These are phyloP conservation scores for Setophaga kirtlandii DNA, from an alignment of 2,113 vertebrate species.

Conservation along the genomic window DNA sequence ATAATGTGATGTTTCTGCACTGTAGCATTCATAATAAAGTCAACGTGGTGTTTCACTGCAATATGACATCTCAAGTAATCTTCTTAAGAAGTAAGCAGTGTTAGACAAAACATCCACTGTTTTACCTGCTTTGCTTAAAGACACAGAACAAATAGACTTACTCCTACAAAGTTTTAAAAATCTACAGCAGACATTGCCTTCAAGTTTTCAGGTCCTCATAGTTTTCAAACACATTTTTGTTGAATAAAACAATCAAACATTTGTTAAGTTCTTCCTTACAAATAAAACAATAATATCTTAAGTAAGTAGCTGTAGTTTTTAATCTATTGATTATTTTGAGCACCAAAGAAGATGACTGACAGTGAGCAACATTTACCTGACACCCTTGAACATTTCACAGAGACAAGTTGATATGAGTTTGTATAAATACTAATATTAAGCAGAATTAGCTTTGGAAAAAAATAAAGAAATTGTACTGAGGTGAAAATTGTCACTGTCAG, in stretches of 20 bases:
- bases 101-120: slow-evolving; percentile 66
- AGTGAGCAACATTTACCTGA: slow-evolving; percentile 84
- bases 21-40: slow-evolving; percentile 74
- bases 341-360: slow-evolving; percentile 82
- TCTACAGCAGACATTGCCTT: slow-evolving; percentile 42
- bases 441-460: slow-evolving; percentile 85
- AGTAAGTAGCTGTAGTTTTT: slow-evolving; percentile 72
- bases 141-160: slow-evolving; percentile 58
- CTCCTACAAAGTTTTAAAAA: slow-evolving; percentile 63
- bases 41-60: slow-evolving; percentile 56
- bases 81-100: slow-evolving; percentile 76
- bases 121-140: slow-evolving; percentile 65
- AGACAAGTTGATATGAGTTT: slow-evolving; percentile 88
- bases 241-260: slow-evolving; percentile 45
- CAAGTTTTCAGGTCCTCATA: slow-evolving; percentile 42
- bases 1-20: slow-evolving; percentile 74
- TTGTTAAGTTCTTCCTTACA: slow-evolving; percentile 74
- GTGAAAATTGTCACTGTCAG: slow-evolving; percentile 88
- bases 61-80: slow-evolving; percentile 74
- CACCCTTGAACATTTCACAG: slow-evolving; percentile 83
- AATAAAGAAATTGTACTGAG: slow-evolving; percentile 88
- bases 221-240: slow-evolving; percentile 51
- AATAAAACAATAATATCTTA: slow-evolving; percentile 78
- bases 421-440: slow-evolving; percentile 89
- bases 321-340: slow-evolving; percentile 83